Percentiles rank a stretch among this genome's conserved stretches.
These are phyloP conservation scores for Nomada flava DNA, from an alignment of 2,888 invertebrate species.

Conservation along the genomic window DNA sequence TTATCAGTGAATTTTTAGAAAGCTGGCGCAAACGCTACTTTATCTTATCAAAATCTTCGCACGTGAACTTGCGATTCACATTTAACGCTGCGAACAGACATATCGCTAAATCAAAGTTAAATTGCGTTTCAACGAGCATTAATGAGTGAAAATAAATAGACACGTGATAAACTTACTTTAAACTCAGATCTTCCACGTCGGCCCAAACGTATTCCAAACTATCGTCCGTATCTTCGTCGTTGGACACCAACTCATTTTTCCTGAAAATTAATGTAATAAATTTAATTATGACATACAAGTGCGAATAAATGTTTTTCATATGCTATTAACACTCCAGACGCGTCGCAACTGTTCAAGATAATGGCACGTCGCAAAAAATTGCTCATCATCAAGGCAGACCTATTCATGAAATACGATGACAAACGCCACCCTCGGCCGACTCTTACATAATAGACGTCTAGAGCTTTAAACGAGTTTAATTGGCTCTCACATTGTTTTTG, in stretches of 20 bases:
- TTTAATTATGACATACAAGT: neutral
- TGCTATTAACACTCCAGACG: neutral
- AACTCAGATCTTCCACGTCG: conserved; percentile 20
- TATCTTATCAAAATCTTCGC: conserved; percentile 45
- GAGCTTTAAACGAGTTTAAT: conserved; percentile 75
- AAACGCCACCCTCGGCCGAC: conserved; percentile 63
- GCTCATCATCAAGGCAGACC: conserved; percentile 29
- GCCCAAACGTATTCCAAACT: conserved; percentile 36
- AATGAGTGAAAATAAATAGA: neutral
- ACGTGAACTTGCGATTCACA: neutral
- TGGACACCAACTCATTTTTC: neutral
- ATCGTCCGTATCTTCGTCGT: conserved; percentile 8
- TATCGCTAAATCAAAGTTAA: no score
- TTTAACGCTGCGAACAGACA: neutral
- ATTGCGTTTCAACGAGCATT: no score
- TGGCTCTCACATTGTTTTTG: conserved; percentile 64
- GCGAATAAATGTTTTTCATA: neutral
- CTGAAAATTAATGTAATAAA: conserved; percentile 11
- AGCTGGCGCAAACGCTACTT: neutral
- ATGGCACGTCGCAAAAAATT: conserved; percentile 50
- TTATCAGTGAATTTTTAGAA: conserved; percentile 12
- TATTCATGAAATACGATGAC: conserved; percentile 54
- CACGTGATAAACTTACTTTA: conserved; percentile 47
- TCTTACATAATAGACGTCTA: conserved; percentile 71
- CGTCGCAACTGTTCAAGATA: conserved; percentile 14